Percentiles rank a stretch among this genome's conserved stretches.
These are phyloP conservation scores for Trogon melanurus DNA, from an alignment of 2,113 vertebrate species.

Conservation along the genomic window DNA sequence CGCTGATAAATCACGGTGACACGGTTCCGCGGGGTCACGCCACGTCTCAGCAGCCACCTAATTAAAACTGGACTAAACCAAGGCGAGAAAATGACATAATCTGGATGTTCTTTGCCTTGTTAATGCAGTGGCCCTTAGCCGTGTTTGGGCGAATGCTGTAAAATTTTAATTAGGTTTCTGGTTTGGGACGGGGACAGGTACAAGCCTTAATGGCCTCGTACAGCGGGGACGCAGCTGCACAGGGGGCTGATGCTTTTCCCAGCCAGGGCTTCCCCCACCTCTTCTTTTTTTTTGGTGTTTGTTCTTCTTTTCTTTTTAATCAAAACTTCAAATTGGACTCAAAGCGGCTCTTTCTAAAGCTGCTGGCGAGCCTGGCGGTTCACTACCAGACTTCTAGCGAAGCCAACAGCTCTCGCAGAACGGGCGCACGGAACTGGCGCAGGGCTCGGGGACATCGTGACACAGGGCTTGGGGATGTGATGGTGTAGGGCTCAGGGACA, in stretches of 20 bases:
- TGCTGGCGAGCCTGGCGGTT: slow-evolving; percentile 23
- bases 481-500: not conserved
- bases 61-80: slow-evolving; percentile 56
- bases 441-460: not conserved
- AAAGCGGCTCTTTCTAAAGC: slow-evolving; percentile 39
- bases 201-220: not conserved
- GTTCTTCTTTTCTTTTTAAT: not conserved
- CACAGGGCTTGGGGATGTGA: not conserved
- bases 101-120: slow-evolving; percentile 35
- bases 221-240: not conserved
- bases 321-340: slow-evolving; percentile 31
- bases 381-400: not conserved
- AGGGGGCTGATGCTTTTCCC: not conserved
- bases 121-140: slow-evolving; percentile 17
- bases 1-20: slow-evolving; percentile 13
- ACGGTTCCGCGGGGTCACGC: not conserved
- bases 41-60: slow-evolving; percentile 18
- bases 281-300: not conserved
- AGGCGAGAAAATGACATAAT: slow-evolving; percentile 44
- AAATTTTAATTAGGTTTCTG: slow-evolving; percentile 63
- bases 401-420: not conserved
- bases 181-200: slow-evolving; percentile 27
- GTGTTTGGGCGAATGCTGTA: not conserved
- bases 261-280: rapidly evolving
- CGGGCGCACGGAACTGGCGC: not conserved